phyloP scores from a whole-genome alignment of 2,888 invertebrate species.

The Chydorus sphaericus region DNA sequence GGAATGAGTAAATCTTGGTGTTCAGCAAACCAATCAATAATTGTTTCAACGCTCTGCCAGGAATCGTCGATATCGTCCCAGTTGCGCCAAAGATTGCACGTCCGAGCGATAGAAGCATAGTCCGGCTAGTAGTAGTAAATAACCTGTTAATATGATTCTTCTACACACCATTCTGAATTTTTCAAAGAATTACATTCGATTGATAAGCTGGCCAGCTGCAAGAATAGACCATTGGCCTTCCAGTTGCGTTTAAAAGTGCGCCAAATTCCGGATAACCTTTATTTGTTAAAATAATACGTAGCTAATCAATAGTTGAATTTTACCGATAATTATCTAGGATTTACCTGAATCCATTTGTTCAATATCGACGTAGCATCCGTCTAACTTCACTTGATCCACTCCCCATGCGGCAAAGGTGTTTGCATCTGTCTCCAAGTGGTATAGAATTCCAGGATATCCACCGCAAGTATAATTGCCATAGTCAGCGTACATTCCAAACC shows the following conservation, averaged over 20 bases:
- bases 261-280: constrained; percentile 86
- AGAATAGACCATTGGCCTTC: constrained; percentile 86
- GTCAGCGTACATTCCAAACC: constrained; percentile 95
- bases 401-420: constrained; percentile 88
- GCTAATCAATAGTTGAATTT: not conserved
- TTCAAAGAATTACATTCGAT: constrained; percentile 41
- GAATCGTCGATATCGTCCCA: constrained; percentile 92
- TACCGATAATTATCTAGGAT: not conserved
- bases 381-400: constrained; percentile 91
- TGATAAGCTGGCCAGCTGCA: constrained; percentile 99
- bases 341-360: constrained; percentile 66
- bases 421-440: constrained; percentile 73
- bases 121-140: constrained; percentile 50
- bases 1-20: constrained; percentile 79
- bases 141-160: too few relatives aligned
- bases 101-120: constrained; percentile 65
- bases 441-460: constrained; percentile 71
- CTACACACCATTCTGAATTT: not conserved
- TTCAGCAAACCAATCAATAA: constrained; percentile 88
- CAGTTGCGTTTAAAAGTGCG: constrained; percentile 72
- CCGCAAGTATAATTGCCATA: constrained; percentile 91
- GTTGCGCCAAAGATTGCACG: constrained; percentile 91
- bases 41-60: constrained; percentile 79
- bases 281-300: not conserved
- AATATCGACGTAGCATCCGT: constrained; percentile 88